Percentiles rank a stretch among this genome's conserved stretches.
Conservation (phyloP, 1,140 invertebrate genomes). For the Schlechtendalia chinensis region DNA sequence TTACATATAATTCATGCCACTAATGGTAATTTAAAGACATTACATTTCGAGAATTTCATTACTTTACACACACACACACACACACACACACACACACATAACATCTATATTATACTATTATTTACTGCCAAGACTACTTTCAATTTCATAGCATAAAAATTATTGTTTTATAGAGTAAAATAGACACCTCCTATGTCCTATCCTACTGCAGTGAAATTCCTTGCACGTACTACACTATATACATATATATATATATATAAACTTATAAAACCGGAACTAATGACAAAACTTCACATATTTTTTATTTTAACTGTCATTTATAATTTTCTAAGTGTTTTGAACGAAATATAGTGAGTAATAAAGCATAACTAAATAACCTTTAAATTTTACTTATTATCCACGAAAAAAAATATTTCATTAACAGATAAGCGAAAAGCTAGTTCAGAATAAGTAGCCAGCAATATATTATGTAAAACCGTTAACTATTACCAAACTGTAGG, state of each 20-base stretch:
- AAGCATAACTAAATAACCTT: too few species aligned
- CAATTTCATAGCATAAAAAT: constrained; percentile 22
- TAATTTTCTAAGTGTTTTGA: too few species aligned
- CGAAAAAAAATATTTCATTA: too few species aligned
- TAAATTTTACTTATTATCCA: too few species aligned
- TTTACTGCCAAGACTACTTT: constrained; percentile 22
- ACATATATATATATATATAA: background rate
- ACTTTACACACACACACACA: background rate
- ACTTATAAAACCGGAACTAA: constrained; percentile 32
- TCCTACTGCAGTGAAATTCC: constrained; percentile 2
- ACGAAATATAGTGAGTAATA: too few species aligned
- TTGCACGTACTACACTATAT: background rate
- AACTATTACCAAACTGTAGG: too few species aligned
- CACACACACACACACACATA: too few species aligned
- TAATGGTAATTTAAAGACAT: background rate
- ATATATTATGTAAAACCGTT: too few species aligned
- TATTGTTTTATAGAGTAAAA: background rate
- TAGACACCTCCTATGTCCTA: background rate
- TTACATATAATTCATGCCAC: too few species aligned
- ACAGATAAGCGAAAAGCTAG: too few species aligned
- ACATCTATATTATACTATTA: background rate
- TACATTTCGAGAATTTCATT: background rate
- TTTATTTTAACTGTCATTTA: background rate
- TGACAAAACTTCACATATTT: background rate
- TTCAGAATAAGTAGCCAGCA: too few species aligned